phyloP scores from a whole-genome alignment of 2,797 vertebrate species.

The Leptodactylus fallax region DNA sequence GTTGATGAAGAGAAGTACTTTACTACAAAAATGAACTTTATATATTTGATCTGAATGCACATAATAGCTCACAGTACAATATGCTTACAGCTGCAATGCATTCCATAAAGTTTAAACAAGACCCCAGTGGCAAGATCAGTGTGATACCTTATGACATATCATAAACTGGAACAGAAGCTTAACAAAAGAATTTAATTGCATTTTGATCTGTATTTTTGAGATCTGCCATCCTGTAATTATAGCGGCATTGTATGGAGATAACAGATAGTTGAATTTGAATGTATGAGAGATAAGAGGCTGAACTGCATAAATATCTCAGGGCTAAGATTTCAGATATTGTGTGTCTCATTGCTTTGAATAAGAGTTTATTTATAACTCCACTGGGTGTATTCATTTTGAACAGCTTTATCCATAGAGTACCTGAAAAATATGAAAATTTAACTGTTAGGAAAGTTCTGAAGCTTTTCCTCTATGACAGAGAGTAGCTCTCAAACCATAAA shows the following conservation, averaged over 20 bases:
- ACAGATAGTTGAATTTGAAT: slow-evolving; percentile 55
- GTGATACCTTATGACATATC: slow-evolving; percentile 54
- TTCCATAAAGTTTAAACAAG: slow-evolving; percentile 44
- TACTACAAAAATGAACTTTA: slow-evolving; percentile 4
- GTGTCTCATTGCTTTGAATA: slow-evolving; percentile 43
- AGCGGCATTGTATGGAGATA: slow-evolving; percentile 53
- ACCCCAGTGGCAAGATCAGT: slow-evolving; percentile 56
- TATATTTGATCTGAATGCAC: slow-evolving; percentile 14
- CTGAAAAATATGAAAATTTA: slow-evolving; percentile 52
- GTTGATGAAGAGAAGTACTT: not conserved
- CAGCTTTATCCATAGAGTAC: slow-evolving; percentile 42
- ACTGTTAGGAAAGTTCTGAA: slow-evolving; percentile 34
- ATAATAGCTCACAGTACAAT: slow-evolving; percentile 33
- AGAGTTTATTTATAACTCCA: slow-evolving; percentile 57
- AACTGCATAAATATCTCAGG: slow-evolving; percentile 56
- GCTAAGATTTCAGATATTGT: slow-evolving; percentile 55
- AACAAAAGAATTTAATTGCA: slow-evolving; percentile 61
- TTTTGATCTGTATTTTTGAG: slow-evolving; percentile 54
- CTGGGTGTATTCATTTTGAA: slow-evolving; percentile 44
- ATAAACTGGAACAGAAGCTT: slow-evolving; percentile 45
- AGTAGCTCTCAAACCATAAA: slow-evolving; percentile 3
- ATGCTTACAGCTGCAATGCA: slow-evolving; percentile 13
- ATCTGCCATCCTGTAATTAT: slow-evolving; percentile 57
- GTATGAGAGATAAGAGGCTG: slow-evolving; percentile 54
- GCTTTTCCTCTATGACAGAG: not conserved